A percentile compares a stretch with the other conserved stretches of the same genome.
These are phyloP conservation scores for Tylochromis polylepis DNA, from an alignment of 2,113 vertebrate species.

Conservation along the genomic window DNA sequence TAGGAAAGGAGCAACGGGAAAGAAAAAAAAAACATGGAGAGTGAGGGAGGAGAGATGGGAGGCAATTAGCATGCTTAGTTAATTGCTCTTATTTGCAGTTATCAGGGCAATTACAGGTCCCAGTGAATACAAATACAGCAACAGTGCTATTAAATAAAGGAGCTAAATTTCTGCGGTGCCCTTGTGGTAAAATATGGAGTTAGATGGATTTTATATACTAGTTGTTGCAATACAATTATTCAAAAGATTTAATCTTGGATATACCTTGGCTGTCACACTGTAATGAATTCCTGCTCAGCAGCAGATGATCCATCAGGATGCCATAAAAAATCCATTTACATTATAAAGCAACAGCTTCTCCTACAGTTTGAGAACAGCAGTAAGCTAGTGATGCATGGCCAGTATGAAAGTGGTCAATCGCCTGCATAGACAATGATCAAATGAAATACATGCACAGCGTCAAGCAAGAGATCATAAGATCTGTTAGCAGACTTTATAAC, in stretches of 20 bases:
- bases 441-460: conserved; percentile 1
- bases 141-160: conserved; percentile 5
- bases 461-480: neutral
- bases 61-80: conserved; percentile 59
- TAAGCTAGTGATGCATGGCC: conserved; percentile 47
- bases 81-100: conserved; percentile 67
- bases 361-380: conserved; percentile 39
- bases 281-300: conserved; percentile 36
- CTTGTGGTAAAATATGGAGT: neutral
- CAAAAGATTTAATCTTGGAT: conserved; percentile 45
- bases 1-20: conserved; percentile 6
- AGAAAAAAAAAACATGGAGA: neutral
- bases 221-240: conserved; percentile 37
- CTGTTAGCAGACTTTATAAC: neutral
- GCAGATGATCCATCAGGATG: conserved; percentile 41
- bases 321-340: conserved; percentile 50
- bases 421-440: conserved; percentile 17
- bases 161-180: neutral
- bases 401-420: conserved; percentile 31
- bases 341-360: conserved; percentile 45
- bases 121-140: conserved; percentile 41
- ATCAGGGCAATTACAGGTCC: conserved; percentile 46
- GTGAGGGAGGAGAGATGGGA: neutral
- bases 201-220: conserved; percentile 14
- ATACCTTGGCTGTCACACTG: conserved; percentile 22